Conservation (phyloP, 2,888 invertebrate species). For the Griposia aprilina region DNA sequence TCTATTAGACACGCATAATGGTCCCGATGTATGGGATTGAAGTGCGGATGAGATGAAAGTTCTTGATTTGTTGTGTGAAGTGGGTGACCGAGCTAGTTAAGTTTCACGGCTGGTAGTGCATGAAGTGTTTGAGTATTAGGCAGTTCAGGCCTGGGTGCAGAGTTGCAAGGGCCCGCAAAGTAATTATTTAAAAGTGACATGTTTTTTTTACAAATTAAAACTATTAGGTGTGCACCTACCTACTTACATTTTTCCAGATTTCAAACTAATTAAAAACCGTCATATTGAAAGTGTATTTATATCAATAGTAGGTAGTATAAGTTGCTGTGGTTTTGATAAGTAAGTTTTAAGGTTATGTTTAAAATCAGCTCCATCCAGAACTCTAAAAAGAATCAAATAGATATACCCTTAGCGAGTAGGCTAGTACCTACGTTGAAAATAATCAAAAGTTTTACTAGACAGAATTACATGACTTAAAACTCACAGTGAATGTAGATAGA, state of each 20-base stretch:
- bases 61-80: conserved; percentile 77
- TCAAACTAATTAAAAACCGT: background rate
- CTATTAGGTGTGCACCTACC: background rate
- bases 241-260: background rate
- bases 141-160: background rate
- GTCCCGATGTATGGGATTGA: conserved; percentile 79
- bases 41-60: conserved; percentile 78
- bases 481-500: conserved; percentile 1
- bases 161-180: background rate
- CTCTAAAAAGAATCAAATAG: too few relatives aligned
- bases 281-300: background rate
- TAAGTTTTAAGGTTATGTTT: background rate
- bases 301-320: background rate
- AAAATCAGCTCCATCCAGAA: background rate
- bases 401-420: too few relatives aligned
- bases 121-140: conserved; percentile 15
- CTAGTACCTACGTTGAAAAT: background rate
- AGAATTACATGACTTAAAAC: conserved; percentile 12
- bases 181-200: too few relatives aligned
- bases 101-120: conserved; percentile 53
- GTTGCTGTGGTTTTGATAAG: background rate
- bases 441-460: background rate
- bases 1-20: conserved; percentile 89
- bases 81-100: conserved; percentile 66
- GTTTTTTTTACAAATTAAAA: background rate